Evolutionary conservation across 2,888 invertebrate genomes (phyloP).

Genomic region (Megalurothrips usitatus): DNA sequence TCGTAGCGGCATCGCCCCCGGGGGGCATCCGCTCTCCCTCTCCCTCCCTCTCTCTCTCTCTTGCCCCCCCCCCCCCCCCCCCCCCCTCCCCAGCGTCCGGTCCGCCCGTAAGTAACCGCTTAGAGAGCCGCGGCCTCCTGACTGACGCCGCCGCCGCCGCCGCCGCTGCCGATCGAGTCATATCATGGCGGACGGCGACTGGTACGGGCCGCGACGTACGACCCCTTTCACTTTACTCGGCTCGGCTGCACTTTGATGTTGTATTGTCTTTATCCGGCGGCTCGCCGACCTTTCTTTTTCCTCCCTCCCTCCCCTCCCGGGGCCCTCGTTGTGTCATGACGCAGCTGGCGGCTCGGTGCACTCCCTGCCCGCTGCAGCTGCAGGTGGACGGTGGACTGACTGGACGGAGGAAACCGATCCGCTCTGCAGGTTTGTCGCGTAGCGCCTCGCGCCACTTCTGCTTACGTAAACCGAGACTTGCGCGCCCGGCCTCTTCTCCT

Average conservation of each 20-base stretch:
- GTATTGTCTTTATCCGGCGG: constrained; percentile 19
- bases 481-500: not conserved
- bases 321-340: not conserved
- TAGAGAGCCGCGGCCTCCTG: not conserved
- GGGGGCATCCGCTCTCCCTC: not conserved
- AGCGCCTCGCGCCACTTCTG: not conserved
- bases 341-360: not conserved
- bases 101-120: constrained; percentile 14
- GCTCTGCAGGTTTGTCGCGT: not conserved
- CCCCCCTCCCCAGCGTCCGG: not conserved
- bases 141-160: not conserved
- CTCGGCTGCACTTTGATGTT: not conserved
- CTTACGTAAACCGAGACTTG: not conserved
- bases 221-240: not conserved
- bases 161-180: not conserved
- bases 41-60: not conserved
- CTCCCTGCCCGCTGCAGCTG: not conserved
- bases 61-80: not conserved
- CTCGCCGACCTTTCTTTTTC: not conserved
- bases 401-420: constrained; percentile 5
- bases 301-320: not conserved
- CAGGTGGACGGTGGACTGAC: not conserved
- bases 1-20: no score
- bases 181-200: not conserved
- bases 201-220: not conserved